Evolutionary conservation across 2,113 vertebrate species (phyloP), one percentile per base, ranked within the genome.

Genomic region (Enhydra lutris): DNA sequence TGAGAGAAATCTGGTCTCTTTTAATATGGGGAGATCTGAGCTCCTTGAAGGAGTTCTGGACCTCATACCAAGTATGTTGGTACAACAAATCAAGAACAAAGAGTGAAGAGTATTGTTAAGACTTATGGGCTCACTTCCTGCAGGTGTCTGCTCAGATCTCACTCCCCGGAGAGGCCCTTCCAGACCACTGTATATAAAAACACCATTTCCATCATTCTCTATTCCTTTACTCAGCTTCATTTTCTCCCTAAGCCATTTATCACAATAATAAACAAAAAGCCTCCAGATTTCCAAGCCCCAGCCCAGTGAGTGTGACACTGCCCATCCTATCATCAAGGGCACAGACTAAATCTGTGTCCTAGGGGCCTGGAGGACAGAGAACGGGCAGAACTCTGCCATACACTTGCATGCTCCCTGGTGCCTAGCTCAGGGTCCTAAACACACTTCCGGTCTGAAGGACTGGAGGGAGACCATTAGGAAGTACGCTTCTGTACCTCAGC

Each of bases 381-480:
- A n/a, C 0, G 7, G 6, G 4, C 7, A 24, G 17, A 0, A 1
- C 23, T 45, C 45, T 61, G 42, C 45, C 61, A 29, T 31, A 4
- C 26, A 89, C 67, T 23, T 31, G 4, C 23, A 86, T 11, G 29
- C 45, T 86, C 18, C n/a, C 23, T 0, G 0, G 18, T 6, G 7
- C 39, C 65, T 14, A 21, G 55, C 14, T 20, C 80, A 12, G 24
- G 42, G 88, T 61, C 82, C 63, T 78, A 13, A 59, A 76, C 20
- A 42, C 0, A 7, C 17, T 88, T 34, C 73, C 29, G 78, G 80
- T 55, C 57, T 78, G 42, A 52, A 61, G 74, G 18, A 88, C 50
- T 18, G 39, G 57, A 88, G 67, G 20, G 50, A 94, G 39, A 89
- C 89, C 57, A 81, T 94, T 81, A 88, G 80, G 76, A 97, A 96